A percentile compares a stretch with the other conserved stretches of the same genome.
phyloP scores from a whole-genome alignment of 2,113 vertebrate species.

The Sphaerodactylus townsendi region DNA sequence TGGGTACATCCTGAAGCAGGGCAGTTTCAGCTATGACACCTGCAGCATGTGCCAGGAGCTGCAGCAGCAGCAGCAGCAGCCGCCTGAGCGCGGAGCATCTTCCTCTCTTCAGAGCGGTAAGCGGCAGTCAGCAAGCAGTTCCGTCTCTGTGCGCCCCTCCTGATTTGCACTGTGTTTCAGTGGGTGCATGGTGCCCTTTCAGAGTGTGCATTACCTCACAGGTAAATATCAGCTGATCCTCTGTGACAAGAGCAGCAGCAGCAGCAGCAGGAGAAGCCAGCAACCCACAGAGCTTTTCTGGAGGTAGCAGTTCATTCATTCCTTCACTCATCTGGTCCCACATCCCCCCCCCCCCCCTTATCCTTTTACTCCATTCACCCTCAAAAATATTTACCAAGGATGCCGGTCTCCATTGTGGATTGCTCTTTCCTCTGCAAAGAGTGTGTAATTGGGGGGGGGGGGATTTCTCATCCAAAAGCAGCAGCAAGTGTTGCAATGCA shows the following conservation, averaged over 20 bases:
- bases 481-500: conserved; percentile 56
- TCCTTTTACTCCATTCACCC: not conserved
- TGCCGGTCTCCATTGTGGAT: conserved; percentile 26
- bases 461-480: conserved; percentile 25
- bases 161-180: conserved; percentile 49
- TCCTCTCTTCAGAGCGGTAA: conserved; percentile 38
- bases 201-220: conserved; percentile 72
- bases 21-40: conserved; percentile 52
- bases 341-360: not conserved
- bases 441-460: not conserved
- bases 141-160: conserved; percentile 53
- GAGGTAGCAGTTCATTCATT: conserved; percentile 42
- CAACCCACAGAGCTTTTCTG: conserved; percentile 25
- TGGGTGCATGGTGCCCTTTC: conserved; percentile 71
- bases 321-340: conserved; percentile 2
- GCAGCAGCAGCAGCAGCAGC: conserved; percentile 76
- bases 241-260: conserved; percentile 7
- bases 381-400: conserved; percentile 21
- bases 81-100: conserved; percentile 47
- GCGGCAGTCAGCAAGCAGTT: conserved; percentile 38
- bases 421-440: conserved; percentile 29
- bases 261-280: conserved; percentile 21
- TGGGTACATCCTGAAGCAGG: conserved; percentile 41
- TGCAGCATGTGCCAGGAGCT: conserved; percentile 67
- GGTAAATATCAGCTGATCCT: conserved; percentile 63